Evolutionary conservation across 1,140 invertebrate species (phyloP).

Genomic region (Heliothis virescens): DNA sequence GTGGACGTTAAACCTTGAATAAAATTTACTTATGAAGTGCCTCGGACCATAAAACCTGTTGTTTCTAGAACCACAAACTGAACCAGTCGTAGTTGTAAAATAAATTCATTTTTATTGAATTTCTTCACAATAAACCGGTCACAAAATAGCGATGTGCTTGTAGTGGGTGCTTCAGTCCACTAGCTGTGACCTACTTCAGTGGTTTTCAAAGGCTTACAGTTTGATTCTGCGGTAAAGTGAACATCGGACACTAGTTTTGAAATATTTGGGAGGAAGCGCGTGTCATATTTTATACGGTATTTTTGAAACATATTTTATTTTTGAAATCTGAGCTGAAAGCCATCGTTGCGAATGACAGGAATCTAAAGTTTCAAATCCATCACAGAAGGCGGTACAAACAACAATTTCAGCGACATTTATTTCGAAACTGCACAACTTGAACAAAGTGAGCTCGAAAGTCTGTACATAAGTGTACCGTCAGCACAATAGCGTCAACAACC

Average conservation of each 20-base stretch:
- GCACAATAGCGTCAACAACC: conserved; percentile 29
- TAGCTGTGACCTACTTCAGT: conserved; percentile 35
- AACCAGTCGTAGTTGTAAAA: background rate
- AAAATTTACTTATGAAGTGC: background rate
- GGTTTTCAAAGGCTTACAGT: conserved; percentile 23
- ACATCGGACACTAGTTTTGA: conserved; percentile 20
- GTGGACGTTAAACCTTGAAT: conserved; percentile 10
- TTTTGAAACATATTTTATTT: conserved; percentile 4
- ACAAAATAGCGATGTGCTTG: conserved; percentile 7
- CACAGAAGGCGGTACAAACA: background rate
- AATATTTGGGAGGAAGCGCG: conserved; percentile 13
- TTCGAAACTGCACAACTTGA: conserved; percentile 14
- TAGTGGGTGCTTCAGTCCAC: conserved; percentile 17
- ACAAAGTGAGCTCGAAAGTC: conserved; percentile 19
- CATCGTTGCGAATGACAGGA: background rate
- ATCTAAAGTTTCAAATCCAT: background rate
- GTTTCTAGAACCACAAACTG: background rate
- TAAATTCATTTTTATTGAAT: conserved; percentile 19
- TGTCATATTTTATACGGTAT: conserved; percentile 1
- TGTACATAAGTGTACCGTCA: conserved; percentile 22
- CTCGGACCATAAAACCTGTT: background rate
- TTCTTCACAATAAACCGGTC: conserved; percentile 27
- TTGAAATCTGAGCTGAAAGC: conserved; percentile 11
- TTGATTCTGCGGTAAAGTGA: conserved; percentile 21
- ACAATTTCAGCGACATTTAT: conserved; percentile 22